Percentiles rank a stretch among this genome's conserved stretches.
These are phyloP conservation scores for Zhuqinia jingwanae DNA, from an alignment of 2,888 invertebrate species.

Conservation along the genomic window DNA sequence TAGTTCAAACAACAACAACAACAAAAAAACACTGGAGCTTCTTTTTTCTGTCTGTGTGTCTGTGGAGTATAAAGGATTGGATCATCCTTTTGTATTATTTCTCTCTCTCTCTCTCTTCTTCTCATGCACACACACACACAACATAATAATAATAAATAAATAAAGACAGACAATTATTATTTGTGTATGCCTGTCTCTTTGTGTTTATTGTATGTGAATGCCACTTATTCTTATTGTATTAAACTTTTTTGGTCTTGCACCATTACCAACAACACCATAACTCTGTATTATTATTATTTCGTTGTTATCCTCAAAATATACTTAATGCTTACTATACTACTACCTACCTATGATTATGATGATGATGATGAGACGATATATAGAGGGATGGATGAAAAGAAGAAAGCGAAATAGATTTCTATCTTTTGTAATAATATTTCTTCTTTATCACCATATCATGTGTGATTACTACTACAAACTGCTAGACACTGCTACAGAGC, in stretches of 20 bases:
- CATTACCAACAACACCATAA: slow-evolving; percentile 39
- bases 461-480: slow-evolving; percentile 43
- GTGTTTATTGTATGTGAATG: slow-evolving; percentile 59
- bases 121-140: too few relatives aligned
- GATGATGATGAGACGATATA: background rate
- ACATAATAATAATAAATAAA: slow-evolving; percentile 64
- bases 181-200: slow-evolving; percentile 64
- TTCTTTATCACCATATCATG: slow-evolving; percentile 42
- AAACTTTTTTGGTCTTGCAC: slow-evolving; percentile 52
- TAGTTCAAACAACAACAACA: slow-evolving; percentile 52
- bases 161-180: slow-evolving; percentile 71
- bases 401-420: slow-evolving; percentile 65
- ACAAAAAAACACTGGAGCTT: slow-evolving; percentile 35
- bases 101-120: too few relatives aligned
- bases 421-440: slow-evolving; percentile 39
- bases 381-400: slow-evolving; percentile 58
- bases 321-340: background rate
- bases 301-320: background rate
- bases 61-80: slow-evolving; percentile 57
- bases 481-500: background rate
- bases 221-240: slow-evolving; percentile 51
- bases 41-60: too few relatives aligned
- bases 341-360: background rate
- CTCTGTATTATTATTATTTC: too few relatives aligned
- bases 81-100: slow-evolving; percentile 66